Evolutionary conservation across 2,888 invertebrate species (phyloP).

Genomic region (Cheilosia soror): DNA sequence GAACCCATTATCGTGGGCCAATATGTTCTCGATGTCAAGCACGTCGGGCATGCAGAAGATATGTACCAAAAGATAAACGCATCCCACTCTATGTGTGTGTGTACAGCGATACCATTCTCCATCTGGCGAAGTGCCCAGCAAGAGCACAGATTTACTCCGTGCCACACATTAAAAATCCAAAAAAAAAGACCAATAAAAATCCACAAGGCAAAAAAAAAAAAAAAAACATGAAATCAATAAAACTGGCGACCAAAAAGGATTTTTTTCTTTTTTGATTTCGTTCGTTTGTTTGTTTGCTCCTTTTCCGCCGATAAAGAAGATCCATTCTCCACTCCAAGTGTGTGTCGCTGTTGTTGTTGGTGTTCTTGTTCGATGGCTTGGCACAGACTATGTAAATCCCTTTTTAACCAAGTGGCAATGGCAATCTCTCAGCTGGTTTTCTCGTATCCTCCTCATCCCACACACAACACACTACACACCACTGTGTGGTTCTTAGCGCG

Average conservation of each 20-base stretch:
- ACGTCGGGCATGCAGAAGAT: conserved; percentile 74
- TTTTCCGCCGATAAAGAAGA: conserved; percentile 61
- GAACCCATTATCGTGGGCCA: conserved; percentile 75
- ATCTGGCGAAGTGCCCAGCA: conserved; percentile 65
- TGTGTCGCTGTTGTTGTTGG: conserved; percentile 24
- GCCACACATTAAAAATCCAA: conserved; percentile 67
- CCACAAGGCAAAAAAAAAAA: conserved; percentile 14
- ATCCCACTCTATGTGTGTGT: conserved; percentile 26
- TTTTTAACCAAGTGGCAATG: conserved; percentile 72
- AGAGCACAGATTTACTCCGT: conserved; percentile 70
- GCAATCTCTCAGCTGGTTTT: conserved; percentile 71
- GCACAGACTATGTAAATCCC: conserved; percentile 67
- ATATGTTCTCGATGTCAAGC: conserved; percentile 75
- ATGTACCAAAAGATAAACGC: conserved; percentile 71
- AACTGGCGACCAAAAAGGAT: conserved; percentile 73
- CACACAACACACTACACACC: conserved; percentile 38
- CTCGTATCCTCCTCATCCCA: conserved; percentile 45
- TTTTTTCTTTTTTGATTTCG: conserved; percentile 22
- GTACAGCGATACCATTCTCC: conserved; percentile 42
- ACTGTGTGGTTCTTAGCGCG: conserved; percentile 73
- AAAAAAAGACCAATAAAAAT: conserved; percentile 69
- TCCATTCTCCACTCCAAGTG: conserved; percentile 44
- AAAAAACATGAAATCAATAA: conserved; percentile 69
- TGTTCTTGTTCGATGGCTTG: neutral
- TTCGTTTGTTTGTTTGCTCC: conserved; percentile 25